Conservation (phyloP, 2,797 vertebrate genomes). For the Oryzias dopingdopingensis region DNA sequence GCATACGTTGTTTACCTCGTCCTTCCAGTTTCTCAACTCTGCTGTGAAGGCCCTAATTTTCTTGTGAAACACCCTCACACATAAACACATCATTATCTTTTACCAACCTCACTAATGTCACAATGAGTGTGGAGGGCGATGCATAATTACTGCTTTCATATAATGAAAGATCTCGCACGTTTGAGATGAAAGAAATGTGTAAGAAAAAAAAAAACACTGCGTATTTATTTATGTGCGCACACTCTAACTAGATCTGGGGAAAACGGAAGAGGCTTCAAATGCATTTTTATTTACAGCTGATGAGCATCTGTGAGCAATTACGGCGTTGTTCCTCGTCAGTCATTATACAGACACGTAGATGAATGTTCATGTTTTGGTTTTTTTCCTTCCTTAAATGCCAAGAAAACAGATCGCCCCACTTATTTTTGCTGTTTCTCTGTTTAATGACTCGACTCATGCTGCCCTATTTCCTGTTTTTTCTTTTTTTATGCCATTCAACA, state of each 20-base stretch:
- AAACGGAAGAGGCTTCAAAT: neutral
- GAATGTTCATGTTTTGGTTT: neutral
- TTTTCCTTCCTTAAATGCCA: neutral
- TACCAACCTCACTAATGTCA: constrained; percentile 52
- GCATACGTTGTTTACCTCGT: constrained; percentile 14
- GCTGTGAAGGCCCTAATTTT: constrained; percentile 20
- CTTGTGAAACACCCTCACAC: constrained; percentile 11
- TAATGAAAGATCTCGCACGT: constrained; percentile 41
- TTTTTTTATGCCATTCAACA: constrained; percentile 3
- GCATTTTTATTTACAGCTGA: constrained; percentile 20
- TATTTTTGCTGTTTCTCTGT: neutral
- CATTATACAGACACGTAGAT: constrained; percentile 8
- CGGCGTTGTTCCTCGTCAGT: constrained; percentile 21
- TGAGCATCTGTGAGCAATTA: constrained; percentile 45
- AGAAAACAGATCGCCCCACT: constrained; percentile 11
- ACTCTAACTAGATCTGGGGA: constrained; percentile 22
- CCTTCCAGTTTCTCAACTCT: constrained; percentile 10
- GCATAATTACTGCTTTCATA: constrained; percentile 63
- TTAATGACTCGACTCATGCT: neutral
- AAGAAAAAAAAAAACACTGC: constrained; percentile 14
- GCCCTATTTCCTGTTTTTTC: constrained; percentile 3
- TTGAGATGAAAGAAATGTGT: constrained; percentile 40
- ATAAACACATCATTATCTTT: constrained; percentile 7
- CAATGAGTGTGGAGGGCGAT: constrained; percentile 63
- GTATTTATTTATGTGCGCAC: constrained; percentile 14